Percentiles rank a stretch among this genome's conserved stretches.
phyloP scores from a whole-genome alignment of 2,113 vertebrate species.

The Catagonus wagneri region DNA sequence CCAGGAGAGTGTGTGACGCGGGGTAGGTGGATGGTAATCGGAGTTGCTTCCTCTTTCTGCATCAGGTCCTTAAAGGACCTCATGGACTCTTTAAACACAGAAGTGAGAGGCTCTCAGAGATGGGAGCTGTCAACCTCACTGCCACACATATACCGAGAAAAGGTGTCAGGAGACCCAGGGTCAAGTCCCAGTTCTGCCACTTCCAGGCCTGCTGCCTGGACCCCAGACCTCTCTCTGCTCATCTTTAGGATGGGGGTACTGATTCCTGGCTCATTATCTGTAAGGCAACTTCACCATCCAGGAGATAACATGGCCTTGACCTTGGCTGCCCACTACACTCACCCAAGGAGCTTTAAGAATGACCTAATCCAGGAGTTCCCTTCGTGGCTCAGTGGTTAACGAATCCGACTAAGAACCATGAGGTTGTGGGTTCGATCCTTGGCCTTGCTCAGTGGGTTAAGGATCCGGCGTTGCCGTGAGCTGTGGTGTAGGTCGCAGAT shows the following conservation, averaged over 20 bases:
- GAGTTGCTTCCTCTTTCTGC: not conserved
- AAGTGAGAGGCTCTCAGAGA: not conserved
- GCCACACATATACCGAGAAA: not conserved
- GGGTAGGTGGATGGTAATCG: too few species aligned
- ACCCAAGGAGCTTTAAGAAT: not conserved
- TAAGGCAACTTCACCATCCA: not conserved
- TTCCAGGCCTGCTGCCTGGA: rapidly evolving
- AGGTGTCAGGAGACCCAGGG: not conserved
- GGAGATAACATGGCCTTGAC: not conserved
- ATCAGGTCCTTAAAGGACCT: not conserved
- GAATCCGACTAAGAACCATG: too few species aligned
- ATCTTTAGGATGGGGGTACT: not conserved
- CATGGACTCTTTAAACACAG: not conserved
- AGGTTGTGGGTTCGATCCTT: too few species aligned
- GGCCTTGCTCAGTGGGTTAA: too few species aligned
- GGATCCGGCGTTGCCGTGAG: too few species aligned
- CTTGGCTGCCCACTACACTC: not conserved
- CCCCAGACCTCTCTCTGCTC: rapidly evolving
- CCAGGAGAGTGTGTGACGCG: not conserved
- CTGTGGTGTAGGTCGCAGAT: too few species aligned
- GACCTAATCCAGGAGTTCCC: not conserved
- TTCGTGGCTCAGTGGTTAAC: too few species aligned
- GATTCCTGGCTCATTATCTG: rapidly evolving
- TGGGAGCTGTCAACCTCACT: not conserved
- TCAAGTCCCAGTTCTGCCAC: not conserved